Conservation (phyloP, 2,888 invertebrate genomes). For the Leptinotarsa rubiginosa region DNA sequence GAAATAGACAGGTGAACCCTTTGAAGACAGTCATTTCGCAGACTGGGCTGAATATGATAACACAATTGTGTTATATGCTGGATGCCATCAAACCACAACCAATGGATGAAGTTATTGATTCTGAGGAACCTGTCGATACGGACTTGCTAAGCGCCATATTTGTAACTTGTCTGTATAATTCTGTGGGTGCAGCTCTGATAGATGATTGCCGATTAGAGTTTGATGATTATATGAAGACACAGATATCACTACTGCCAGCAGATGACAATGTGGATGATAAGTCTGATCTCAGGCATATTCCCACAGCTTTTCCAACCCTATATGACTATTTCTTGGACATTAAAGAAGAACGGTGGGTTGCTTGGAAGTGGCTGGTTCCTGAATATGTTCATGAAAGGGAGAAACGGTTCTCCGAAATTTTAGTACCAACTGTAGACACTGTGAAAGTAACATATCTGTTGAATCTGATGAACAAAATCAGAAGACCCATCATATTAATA, state of each 20-base stretch:
- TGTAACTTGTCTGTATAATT: slow-evolving; percentile 83
- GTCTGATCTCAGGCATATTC: slow-evolving; percentile 80
- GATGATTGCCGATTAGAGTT: slow-evolving; percentile 78
- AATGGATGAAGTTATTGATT: slow-evolving; percentile 29
- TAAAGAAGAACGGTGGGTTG: slow-evolving; percentile 78
- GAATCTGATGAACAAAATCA: slow-evolving; percentile 80
- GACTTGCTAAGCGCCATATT: slow-evolving; percentile 80
- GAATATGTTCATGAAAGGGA: slow-evolving; percentile 78
- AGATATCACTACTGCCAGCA: slow-evolving; percentile 73
- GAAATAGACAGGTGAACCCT: slow-evolving; percentile 74
- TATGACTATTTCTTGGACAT: slow-evolving; percentile 87
- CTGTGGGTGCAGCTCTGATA: slow-evolving; percentile 83
- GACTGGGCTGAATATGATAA: slow-evolving; percentile 88
- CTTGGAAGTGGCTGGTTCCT: slow-evolving; percentile 87
- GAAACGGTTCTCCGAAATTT: slow-evolving; percentile 82
- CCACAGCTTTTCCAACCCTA: slow-evolving; percentile 76
- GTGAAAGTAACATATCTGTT: slow-evolving; percentile 84
- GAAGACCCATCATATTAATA: slow-evolving; percentile 83
- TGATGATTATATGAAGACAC: slow-evolving; percentile 80
- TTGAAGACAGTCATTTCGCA: slow-evolving; percentile 86
- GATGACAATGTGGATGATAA: slow-evolving; percentile 75
- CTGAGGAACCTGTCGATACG: slow-evolving; percentile 67
- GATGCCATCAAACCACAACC: slow-evolving; percentile 75
- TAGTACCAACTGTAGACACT: slow-evolving; percentile 92
- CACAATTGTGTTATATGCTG: slow-evolving; percentile 84